phyloP scores from a whole-genome alignment of 2,888 invertebrate genomes.

The Polyommatus iphigenia region DNA sequence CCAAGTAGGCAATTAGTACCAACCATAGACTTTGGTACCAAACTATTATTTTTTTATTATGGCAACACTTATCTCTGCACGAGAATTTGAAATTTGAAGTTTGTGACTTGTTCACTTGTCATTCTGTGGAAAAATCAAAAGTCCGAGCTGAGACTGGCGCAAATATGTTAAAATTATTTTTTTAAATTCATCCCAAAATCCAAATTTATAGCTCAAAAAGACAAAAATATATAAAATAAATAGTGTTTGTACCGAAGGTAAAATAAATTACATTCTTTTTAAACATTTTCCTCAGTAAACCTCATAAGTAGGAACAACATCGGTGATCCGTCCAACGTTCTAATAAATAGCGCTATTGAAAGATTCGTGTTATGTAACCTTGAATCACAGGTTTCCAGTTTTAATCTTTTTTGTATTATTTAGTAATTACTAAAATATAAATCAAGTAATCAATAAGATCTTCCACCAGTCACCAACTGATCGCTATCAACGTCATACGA shows the following conservation, averaged over 20 bases:
- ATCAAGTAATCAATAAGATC: not conserved
- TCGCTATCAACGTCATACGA: slow-evolving; percentile 1
- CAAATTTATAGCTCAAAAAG: slow-evolving; percentile 65
- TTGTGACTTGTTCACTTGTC: slow-evolving; percentile 16
- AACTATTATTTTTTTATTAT: slow-evolving; percentile 1
- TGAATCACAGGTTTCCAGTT: slow-evolving; percentile 77
- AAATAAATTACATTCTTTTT: slow-evolving; percentile 49
- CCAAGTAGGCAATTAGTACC: too few species aligned
- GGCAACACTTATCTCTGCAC: not conserved
- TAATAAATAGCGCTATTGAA: slow-evolving; percentile 56
- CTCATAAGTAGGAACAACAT: slow-evolving; percentile 34
- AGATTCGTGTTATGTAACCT: slow-evolving; percentile 77
- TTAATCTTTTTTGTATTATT: slow-evolving; percentile 57
- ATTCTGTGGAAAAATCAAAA: slow-evolving; percentile 45
- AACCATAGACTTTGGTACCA: too few species aligned
- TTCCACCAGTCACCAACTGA: not conserved
- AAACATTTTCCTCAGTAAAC: slow-evolving; percentile 29
- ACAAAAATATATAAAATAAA: slow-evolving; percentile 55
- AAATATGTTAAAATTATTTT: slow-evolving; percentile 59
- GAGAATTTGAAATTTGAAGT: not conserved
- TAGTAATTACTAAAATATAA: not conserved
- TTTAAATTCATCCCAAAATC: slow-evolving; percentile 64
- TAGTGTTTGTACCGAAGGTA: slow-evolving; percentile 75
- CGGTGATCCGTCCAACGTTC: slow-evolving; percentile 48
- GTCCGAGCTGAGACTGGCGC: slow-evolving; percentile 48